Conservation (phyloP, 2,113 vertebrate genomes). For the Stomatorhinus ivindoensis region DNA sequence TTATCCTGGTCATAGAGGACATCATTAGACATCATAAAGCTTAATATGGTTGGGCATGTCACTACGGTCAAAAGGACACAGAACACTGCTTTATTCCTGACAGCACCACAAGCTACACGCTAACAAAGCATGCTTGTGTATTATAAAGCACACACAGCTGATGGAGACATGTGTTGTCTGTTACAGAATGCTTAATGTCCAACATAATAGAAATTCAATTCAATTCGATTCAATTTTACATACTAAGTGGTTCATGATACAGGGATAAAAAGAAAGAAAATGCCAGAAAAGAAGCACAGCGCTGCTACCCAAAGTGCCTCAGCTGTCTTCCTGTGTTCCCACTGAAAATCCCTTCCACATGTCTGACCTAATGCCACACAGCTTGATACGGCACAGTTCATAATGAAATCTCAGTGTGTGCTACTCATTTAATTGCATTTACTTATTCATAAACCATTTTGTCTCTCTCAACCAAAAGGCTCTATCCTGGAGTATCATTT, state of each 20-base stretch:
- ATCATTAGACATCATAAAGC: background rate
- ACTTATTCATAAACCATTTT: slow-evolving; percentile 8
- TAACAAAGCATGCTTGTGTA: background rate
- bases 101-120: background rate
- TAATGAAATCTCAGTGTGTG: slow-evolving; percentile 19
- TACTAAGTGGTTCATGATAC: background rate
- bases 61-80: background rate
- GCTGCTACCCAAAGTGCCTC: background rate
- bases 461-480: background rate
- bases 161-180: background rate
- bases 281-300: background rate
- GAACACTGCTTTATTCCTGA: background rate
- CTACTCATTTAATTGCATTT: background rate
- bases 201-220: background rate
- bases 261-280: background rate
- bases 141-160: background rate
- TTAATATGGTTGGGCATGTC: background rate
- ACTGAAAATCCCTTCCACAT: background rate
- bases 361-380: slow-evolving; percentile 24
- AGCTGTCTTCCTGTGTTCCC: background rate
- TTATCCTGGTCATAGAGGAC: background rate
- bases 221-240: background rate
- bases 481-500: slow-evolving; percentile 18
- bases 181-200: background rate
- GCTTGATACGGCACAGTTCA: slow-evolving; percentile 22